These are phyloP conservation scores for Ormyrus pomaceus DNA, from an alignment of 2,888 invertebrate species.

Conservation along the genomic window DNA sequence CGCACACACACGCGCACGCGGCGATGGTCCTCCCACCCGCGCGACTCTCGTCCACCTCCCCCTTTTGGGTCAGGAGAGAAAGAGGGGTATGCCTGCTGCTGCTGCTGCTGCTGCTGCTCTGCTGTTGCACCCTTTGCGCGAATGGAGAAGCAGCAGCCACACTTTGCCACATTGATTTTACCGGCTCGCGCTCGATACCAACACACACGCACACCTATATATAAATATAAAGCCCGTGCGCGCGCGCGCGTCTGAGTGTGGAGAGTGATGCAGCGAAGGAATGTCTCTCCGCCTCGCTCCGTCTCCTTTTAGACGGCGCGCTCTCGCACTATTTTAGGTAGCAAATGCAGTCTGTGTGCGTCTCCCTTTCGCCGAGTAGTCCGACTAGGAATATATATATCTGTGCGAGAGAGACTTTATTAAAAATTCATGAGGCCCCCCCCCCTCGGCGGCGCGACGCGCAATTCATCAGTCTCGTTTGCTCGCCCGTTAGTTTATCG, in stretches of 20 bases:
- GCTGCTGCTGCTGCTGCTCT: background rate
- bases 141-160: constrained; percentile 61
- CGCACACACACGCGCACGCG: background rate
- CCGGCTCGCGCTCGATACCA: constrained; percentile 63
- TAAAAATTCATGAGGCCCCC: no score
- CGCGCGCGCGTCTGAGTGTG: background rate
- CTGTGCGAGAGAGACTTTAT: no score
- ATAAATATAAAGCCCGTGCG: background rate
- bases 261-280: constrained; percentile 66
- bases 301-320: constrained; percentile 39
- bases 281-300: constrained; percentile 62
- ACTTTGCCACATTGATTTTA: constrained; percentile 76
- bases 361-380: background rate
- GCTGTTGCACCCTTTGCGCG: constrained; percentile 46
- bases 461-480: background rate
- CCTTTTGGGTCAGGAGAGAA: constrained; percentile 47
- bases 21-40: no score
- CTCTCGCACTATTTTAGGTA: constrained; percentile 28
- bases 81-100: background rate
- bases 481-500: background rate
- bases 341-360: background rate
- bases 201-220: background rate
- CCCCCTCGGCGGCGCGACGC: no score
- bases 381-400: no score
- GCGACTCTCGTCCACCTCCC: constrained; percentile 48